These are phyloP conservation scores for Amblyornis subalaris DNA, from an alignment of 2,113 vertebrate genomes.

Conservation along the genomic window DNA sequence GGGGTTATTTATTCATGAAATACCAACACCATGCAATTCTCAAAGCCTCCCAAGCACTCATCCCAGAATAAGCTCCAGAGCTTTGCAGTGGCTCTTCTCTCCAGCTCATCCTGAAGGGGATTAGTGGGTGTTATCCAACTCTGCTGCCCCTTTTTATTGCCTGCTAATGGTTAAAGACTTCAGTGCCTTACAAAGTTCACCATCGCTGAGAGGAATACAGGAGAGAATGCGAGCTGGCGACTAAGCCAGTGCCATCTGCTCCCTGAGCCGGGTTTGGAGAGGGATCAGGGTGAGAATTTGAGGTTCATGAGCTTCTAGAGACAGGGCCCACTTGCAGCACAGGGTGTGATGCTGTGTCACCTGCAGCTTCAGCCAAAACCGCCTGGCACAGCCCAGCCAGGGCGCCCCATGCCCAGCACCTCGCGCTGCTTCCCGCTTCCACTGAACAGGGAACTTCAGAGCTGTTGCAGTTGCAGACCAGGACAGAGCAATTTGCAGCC, in stretches of 20 bases:
- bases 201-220: neutral
- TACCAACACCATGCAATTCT: slow-evolving; percentile 4
- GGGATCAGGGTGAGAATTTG: neutral
- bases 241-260: neutral
- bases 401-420: neutral
- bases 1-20: slow-evolving; percentile 64
- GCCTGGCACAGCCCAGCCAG: neutral
- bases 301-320: neutral
- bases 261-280: neutral
- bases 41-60: neutral
- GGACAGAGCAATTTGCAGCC: neutral
- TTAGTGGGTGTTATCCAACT: slow-evolving; percentile 21
- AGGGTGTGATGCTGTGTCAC: neutral
- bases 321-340: neutral
- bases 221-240: neutral
- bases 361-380: neutral
- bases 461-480: neutral
- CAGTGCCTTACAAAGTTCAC: neutral
- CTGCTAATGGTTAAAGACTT: slow-evolving; percentile 12
- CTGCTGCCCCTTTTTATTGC: slow-evolving; percentile 31
- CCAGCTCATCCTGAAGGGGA: slow-evolving; percentile 26
- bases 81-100: neutral
- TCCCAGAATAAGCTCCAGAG: neutral
- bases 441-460: neutral
- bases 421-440: fast-evolving